phyloP scores from a whole-genome alignment of 2,797 vertebrate species.

The Botia almorhae region DNA sequence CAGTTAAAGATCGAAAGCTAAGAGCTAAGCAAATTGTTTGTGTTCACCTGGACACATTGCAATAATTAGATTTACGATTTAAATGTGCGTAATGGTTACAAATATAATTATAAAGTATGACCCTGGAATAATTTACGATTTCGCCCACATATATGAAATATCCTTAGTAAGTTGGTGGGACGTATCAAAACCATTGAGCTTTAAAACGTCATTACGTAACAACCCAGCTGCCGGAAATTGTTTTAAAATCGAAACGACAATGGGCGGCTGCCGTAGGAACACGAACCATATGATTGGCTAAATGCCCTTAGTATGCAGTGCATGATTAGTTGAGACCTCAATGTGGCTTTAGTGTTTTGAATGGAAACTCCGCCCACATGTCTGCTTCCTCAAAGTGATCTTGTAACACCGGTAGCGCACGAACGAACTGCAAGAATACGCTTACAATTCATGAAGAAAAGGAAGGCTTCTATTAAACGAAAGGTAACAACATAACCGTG shows the following conservation, averaged over 20 bases:
- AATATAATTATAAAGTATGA: background rate
- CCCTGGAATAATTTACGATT: background rate
- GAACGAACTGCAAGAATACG: background rate
- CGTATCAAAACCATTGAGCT: background rate
- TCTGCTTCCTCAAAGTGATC: background rate
- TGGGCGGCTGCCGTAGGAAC: slow-evolving; percentile 16
- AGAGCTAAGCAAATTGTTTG: too few species aligned
- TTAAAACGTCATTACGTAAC: background rate
- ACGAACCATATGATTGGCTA: slow-evolving; percentile 11
- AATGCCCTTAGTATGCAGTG: too few species aligned
- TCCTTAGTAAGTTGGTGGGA: background rate
- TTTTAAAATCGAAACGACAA: background rate
- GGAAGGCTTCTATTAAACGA: background rate
- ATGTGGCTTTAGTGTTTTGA: slow-evolving; percentile 42
- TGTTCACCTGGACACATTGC: too few species aligned
- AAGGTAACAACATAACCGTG: slow-evolving; percentile 2
- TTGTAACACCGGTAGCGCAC: slow-evolving; percentile 22
- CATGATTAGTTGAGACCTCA: slow-evolving; percentile 41
- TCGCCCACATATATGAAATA: background rate
- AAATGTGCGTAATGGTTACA: background rate
- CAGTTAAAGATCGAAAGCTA: background rate
- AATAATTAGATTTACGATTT: too few species aligned
- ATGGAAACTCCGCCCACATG: slow-evolving; percentile 37
- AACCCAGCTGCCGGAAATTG: background rate
- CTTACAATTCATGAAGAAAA: background rate